Evolutionary conservation across 2,797 vertebrate genomes (phyloP).

Genomic region (Notoglanidium macrostoma): DNA sequence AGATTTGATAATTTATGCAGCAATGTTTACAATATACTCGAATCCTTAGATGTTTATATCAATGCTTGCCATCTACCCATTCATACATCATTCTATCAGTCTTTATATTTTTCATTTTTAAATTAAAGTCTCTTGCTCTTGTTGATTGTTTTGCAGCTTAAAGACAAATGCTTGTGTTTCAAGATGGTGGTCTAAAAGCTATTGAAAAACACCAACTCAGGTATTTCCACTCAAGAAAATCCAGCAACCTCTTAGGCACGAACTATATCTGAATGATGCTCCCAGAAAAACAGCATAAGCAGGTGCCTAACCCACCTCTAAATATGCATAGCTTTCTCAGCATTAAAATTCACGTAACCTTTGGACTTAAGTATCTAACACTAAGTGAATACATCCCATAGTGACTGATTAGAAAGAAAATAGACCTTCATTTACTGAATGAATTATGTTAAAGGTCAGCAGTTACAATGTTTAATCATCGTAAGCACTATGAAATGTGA

Average conservation of each 20-base stretch:
- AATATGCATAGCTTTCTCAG: neutral
- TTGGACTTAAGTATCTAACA: neutral
- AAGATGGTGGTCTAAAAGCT: neutral
- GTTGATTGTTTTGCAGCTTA: neutral
- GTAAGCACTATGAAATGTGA: neutral
- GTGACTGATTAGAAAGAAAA: neutral
- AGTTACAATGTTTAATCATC: neutral
- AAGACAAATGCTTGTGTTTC: neutral
- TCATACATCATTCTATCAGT: neutral
- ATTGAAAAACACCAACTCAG: neutral
- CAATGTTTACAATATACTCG: neutral
- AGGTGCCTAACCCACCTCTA: neutral
- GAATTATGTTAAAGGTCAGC: slow-evolving; percentile 4
- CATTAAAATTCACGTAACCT: neutral
- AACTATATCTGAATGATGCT: neutral
- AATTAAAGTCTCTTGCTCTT: neutral
- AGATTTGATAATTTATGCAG: neutral
- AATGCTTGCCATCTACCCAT: neutral
- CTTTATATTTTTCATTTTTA: neutral
- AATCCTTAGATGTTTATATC: neutral
- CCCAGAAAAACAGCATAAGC: neutral
- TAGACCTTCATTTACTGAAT: neutral
- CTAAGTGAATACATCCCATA: neutral
- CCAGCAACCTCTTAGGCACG: neutral
- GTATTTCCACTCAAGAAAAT: neutral